Conservation (phyloP, 2,113 vertebrate genomes). For the Phycodurus eques region DNA sequence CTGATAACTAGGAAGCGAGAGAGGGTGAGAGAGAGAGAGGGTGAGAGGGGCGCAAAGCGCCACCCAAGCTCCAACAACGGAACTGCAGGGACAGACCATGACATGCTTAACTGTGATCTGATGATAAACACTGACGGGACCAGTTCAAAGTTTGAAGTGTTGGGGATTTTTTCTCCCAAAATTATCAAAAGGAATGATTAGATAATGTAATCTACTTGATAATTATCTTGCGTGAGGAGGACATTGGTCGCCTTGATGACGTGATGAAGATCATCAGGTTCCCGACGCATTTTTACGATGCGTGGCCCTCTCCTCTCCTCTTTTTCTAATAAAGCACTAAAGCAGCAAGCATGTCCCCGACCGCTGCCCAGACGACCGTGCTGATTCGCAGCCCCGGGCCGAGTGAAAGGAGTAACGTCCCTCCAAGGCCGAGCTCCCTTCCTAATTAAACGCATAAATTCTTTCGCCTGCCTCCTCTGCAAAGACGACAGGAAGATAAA, state of each 20-base stretch:
- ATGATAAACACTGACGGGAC: neutral
- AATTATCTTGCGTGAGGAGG: neutral
- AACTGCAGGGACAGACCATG: too few species aligned
- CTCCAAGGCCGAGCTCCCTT: neutral
- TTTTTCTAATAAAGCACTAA: slow-evolving; percentile 3
- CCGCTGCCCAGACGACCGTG: neutral
- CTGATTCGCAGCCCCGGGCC: neutral
- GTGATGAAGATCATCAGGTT: neutral
- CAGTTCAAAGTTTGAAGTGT: neutral
- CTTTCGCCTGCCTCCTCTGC: neutral
- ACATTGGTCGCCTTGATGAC: neutral
- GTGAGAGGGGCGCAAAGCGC: too few species aligned
- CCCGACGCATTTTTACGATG: neutral
- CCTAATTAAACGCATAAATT: slow-evolving; percentile 2
- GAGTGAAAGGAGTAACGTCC: neutral
- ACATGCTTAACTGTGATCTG: neutral
- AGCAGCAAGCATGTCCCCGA: neutral
- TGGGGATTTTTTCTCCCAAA: neutral
- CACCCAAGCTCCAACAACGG: too few species aligned
- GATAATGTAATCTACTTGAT: neutral
- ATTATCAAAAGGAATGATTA: neutral
- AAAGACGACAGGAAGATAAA: neutral
- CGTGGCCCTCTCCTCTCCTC: neutral
- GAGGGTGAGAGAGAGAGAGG: too few species aligned
- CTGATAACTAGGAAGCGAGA: too few species aligned